Percentiles rank a stretch among this genome's conserved stretches.
These are phyloP conservation scores for Mechanitis messenoides DNA, from an alignment of 2,888 invertebrate genomes.

Conservation along the genomic window DNA sequence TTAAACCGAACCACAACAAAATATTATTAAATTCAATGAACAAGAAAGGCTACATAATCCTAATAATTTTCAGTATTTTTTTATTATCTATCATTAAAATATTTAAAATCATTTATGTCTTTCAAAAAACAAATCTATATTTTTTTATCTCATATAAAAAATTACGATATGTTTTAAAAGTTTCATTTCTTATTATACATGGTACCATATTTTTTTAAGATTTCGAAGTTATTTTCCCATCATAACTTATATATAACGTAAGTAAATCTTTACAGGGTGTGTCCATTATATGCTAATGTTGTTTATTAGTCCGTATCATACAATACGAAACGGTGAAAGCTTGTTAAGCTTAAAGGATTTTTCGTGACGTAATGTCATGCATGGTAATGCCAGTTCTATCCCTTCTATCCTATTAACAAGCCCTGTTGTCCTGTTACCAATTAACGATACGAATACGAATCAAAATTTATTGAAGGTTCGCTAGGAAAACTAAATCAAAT, in stretches of 20 bases:
- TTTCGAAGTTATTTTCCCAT: no score
- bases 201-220: no score
- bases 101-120: no score
- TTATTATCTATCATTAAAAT: no score
- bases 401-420: constrained; percentile 28
- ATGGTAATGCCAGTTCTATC: constrained; percentile 26
- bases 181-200: no score
- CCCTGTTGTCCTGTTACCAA: constrained; percentile 14
- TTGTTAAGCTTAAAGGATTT: constrained; percentile 31
- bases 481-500: background rate
- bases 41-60: no score
- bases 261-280: background rate
- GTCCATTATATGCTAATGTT: constrained; percentile 11
- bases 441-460: constrained; percentile 17
- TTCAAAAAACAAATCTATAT: no score
- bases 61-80: no score
- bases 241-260: background rate
- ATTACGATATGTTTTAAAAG: no score
- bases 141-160: no score
- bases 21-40: no score
- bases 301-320: constrained; percentile 12
- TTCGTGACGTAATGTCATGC: constrained; percentile 21
- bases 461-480: background rate
- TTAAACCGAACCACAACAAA: no score
- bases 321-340: constrained; percentile 12